Base-by-base conservation (phyloP, 2,113 vertebrate species). In the Mirounga angustirostris region DNA sequence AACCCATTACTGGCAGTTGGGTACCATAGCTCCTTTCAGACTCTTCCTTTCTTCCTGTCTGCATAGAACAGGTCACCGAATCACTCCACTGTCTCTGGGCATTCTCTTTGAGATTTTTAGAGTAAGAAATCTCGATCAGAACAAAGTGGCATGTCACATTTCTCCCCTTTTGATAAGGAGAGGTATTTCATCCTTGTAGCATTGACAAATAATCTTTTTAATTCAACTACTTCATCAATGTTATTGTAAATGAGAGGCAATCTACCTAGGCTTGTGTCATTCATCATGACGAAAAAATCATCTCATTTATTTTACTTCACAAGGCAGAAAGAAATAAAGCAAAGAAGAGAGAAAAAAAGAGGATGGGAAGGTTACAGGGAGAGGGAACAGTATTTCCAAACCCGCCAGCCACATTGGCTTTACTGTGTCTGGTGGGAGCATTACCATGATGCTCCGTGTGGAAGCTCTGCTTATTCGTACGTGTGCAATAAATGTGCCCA, bases 221-320 rank as follows among this genome's bases (percentile, higher is more conserved):
- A 83, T 96, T 94, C 74, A 88, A 90, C 92, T 89, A 94, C 52
- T 96, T 96, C 93, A 93, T 97, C 92, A 92, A 84, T 91, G 94
- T 91, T 89, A 95, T 96, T 97, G 94, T 91, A 97, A 98, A 97
- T 98, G 91, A 91, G 67, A 96, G n/a, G 40, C 91, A 97, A 86
- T 97, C 58, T 96, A 96, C 92, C 85, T 91, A 94, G 91, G 54
- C 30, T 87, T 18, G 50, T 63, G 85, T 67, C 92, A 97, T 97
- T 85, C 40, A 94, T 98, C 95, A 95, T 80, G 52, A 93, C 97
- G 90, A 97, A 97, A 97, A 98, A 96, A 96, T 96, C 58, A 92
- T 91, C 95, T 97, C 95, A 91, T 97, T 98, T 92, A 74, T 96
- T 97, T 97, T 97, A 94, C 50, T 84, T 95, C 61, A 5, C 78